Evolutionary conservation across 2,113 vertebrate species (phyloP).

Genomic region (Corythaeola cristata): DNA sequence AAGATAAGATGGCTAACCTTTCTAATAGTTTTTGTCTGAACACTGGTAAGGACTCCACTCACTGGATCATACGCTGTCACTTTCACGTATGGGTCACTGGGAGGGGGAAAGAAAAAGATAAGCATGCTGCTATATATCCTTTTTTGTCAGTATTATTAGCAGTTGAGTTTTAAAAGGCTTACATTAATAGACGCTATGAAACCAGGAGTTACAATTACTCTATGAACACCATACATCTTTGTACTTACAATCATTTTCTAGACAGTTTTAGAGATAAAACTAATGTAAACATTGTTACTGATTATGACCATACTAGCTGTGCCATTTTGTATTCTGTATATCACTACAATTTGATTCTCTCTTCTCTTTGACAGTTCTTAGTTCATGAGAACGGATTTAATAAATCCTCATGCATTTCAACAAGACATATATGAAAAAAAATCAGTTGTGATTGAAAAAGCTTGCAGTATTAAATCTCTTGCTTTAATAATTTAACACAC

Average conservation of each 20-base stretch:
- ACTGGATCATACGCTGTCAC: constrained; percentile 89
- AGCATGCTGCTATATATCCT: not conserved
- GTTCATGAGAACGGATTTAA: not conserved
- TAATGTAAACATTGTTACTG: not conserved
- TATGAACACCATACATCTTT: not conserved
- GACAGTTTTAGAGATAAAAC: not conserved
- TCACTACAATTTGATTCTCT: not conserved
- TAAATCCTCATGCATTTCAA: not conserved
- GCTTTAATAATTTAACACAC: not conserved
- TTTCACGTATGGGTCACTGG: constrained; percentile 93
- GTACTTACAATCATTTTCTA: not conserved
- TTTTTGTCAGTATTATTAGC: not conserved
- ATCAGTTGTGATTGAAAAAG: not conserved
- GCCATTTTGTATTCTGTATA: not conserved
- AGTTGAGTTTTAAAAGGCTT: not conserved
- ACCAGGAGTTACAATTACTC: not conserved
- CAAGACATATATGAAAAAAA: not conserved
- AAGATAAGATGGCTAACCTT: constrained; percentile 79
- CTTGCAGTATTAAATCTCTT: not conserved
- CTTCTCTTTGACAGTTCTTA: not conserved
- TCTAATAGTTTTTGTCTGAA: constrained; percentile 94
- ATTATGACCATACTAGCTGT: not conserved
- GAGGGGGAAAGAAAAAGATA: not conserved
- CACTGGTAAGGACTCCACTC: constrained; percentile 85
- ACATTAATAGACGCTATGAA: not conserved